Base-by-base conservation (phyloP, 2,888 invertebrate species). In the Hyles lineata region DNA sequence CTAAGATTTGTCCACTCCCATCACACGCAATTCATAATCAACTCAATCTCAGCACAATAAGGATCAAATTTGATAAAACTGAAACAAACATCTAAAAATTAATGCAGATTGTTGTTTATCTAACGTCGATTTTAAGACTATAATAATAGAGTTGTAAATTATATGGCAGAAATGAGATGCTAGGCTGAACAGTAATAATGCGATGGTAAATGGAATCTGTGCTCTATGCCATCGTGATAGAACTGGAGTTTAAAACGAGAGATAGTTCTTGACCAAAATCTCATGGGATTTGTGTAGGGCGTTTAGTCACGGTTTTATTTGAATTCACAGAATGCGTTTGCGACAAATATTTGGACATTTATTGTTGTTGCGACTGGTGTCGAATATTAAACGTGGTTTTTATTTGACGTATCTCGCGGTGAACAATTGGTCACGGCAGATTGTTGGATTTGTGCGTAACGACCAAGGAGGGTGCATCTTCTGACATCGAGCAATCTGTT, bases 341-440 rank as follows among this genome's bases (percentile, higher is more conserved):
- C 90, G 89, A 93, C 93, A 94, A 94, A 94, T 94, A 94, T 94
- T 94, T 93, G 91, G 90, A 93, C 93, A 90, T 93, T 92, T 93
- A 94, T 94, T 93, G 87, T 85, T 76, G 85, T 83, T 79, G 83
- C 77, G 87, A 77, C 85, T 88, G 89, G 93, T 91, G 91, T 87
- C 88, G 93, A 91, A 93, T 93, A 93, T 90, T 90, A 93, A 93
- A 85, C 88, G 87, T 78, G 83, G 86, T 80, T 90, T 89, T 89
- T 88, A 87, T 91, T 90, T 88, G 90, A 87, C 89, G 80, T 82
- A 81, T 82, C 78, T 77, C 75, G 76, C 81, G 71, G 59, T 70
- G 78, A 70, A 74, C 70, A 79, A 92, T 94, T 92, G 83, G 93
- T 83, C 87, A 88, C 85, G 91, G 88, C 70, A 72, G 86, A 86